Percentiles rank a stretch among this genome's conserved stretches.
Evolutionary conservation across 2,797 vertebrate genomes (phyloP).

Genomic region (Bryconaethiops microstoma): DNA sequence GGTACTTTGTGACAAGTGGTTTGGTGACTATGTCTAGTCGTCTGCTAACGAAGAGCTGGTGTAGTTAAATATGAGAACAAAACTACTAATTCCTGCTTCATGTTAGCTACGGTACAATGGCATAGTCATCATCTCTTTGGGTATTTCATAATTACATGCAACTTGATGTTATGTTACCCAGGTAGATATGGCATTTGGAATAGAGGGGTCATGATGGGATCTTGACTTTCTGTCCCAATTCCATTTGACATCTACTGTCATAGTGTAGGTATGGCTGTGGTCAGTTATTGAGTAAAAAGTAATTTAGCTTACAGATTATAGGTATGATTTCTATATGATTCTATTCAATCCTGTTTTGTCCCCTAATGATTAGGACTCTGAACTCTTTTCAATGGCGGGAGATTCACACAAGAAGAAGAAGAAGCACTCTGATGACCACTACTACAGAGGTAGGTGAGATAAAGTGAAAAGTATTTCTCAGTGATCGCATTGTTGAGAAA

Average conservation of each 20-base stretch:
- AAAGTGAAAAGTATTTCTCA: background rate
- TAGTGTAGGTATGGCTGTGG: conserved; percentile 5
- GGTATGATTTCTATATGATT: background rate
- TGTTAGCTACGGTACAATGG: background rate
- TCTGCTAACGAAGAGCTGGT: background rate
- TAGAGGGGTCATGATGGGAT: conserved; percentile 9
- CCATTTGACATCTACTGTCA: conserved; percentile 9
- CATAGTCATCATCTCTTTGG: background rate
- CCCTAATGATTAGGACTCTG: conserved; percentile 80
- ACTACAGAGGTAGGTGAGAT: conserved; percentile 73
- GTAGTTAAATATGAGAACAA: background rate
- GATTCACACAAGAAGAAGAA: conserved; percentile 95
- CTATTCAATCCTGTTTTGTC: conserved; percentile 8
- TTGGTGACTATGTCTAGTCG: background rate
- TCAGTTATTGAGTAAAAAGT: background rate
- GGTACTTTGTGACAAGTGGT: background rate
- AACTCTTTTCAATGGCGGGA: conserved; percentile 83
- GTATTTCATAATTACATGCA: background rate
- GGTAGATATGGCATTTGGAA: conserved; percentile 27
- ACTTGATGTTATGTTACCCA: conserved; percentile 36
- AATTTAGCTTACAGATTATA: background rate
- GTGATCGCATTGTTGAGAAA: no score
- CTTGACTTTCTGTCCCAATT: conserved; percentile 2
- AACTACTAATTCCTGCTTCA: background rate
- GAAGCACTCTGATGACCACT: conserved; percentile 83